Evolutionary conservation across 2,113 vertebrate genomes (phyloP).

Genomic region (Struthidea cinerea): DNA sequence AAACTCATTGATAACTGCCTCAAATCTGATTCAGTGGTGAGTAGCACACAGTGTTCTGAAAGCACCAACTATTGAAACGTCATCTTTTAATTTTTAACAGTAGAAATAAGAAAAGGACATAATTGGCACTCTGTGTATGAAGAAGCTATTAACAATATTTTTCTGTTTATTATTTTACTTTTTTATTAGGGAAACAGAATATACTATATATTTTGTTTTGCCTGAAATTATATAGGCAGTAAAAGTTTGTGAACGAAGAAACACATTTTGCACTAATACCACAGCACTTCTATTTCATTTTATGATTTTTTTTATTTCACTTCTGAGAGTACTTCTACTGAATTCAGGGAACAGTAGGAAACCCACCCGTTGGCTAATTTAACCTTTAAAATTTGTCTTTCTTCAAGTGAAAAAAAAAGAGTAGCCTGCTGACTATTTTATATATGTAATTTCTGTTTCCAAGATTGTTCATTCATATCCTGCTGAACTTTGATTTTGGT

Average conservation of each 20-base stretch:
- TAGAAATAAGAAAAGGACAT: background rate
- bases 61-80: background rate
- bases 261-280: slow-evolving; percentile 22
- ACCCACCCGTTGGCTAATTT: background rate
- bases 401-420: background rate
- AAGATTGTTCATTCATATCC: background rate
- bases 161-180: background rate
- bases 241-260: slow-evolving; percentile 13
- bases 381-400: slow-evolving; percentile 30
- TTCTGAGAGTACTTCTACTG: slow-evolving; percentile 14
- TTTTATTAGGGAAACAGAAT: slow-evolving; percentile 1
- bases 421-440: background rate
- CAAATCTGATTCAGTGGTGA: background rate
- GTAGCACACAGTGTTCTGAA: background rate
- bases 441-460: background rate
- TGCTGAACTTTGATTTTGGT: background rate
- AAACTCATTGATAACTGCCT: background rate
- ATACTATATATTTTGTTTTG: background rate
- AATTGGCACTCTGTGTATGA: background rate
- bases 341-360: slow-evolving; percentile 30
- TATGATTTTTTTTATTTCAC: slow-evolving; percentile 22
- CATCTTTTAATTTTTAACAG: background rate
- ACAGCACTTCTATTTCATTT: slow-evolving; percentile 22
- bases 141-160: background rate
- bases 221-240: slow-evolving; percentile 7